Conservation (phyloP, 2,888 invertebrate genomes). For the Colletes collaris region DNA sequence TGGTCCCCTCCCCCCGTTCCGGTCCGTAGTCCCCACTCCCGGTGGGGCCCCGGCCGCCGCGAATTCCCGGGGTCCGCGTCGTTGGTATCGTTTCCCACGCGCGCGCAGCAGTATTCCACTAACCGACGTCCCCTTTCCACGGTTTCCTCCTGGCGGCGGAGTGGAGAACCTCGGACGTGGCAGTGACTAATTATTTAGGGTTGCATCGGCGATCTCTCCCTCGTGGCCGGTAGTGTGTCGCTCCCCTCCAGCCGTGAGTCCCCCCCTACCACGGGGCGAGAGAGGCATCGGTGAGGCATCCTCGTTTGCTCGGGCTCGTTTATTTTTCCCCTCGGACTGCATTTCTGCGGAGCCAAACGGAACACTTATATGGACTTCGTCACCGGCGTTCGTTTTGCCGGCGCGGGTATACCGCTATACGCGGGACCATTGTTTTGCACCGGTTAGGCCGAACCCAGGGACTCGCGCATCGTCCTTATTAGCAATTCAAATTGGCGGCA, state of each 20-base stretch:
- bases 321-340: slow-evolving; percentile 79
- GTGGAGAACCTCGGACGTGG: slow-evolving; percentile 72
- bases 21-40: background rate
- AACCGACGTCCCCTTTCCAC: slow-evolving; percentile 43
- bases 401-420: slow-evolving; percentile 79
- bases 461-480: slow-evolving; percentile 78
- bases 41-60: slow-evolving; percentile 7
- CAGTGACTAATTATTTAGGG: slow-evolving; percentile 82
- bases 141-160: slow-evolving; percentile 31
- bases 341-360: slow-evolving; percentile 81
- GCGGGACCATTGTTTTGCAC: slow-evolving; percentile 81
- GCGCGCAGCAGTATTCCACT: slow-evolving; percentile 35
- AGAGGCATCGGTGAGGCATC: slow-evolving; percentile 43
- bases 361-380: slow-evolving; percentile 83
- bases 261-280: slow-evolving; percentile 33
- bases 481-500: slow-evolving; percentile 84
- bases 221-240: slow-evolving; percentile 47
- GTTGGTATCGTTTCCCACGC: slow-evolving; percentile 55
- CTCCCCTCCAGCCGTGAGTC: slow-evolving; percentile 24
- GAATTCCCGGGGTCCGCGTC: slow-evolving; percentile 39
- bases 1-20: slow-evolving; percentile 6
- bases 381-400: slow-evolving; percentile 79
- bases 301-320: slow-evolving; percentile 68
- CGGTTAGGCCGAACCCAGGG: slow-evolving; percentile 74
- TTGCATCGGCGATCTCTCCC: slow-evolving; percentile 72